Conservation (phyloP, 2,113 vertebrate genomes). For the Hystrix brachyura region DNA sequence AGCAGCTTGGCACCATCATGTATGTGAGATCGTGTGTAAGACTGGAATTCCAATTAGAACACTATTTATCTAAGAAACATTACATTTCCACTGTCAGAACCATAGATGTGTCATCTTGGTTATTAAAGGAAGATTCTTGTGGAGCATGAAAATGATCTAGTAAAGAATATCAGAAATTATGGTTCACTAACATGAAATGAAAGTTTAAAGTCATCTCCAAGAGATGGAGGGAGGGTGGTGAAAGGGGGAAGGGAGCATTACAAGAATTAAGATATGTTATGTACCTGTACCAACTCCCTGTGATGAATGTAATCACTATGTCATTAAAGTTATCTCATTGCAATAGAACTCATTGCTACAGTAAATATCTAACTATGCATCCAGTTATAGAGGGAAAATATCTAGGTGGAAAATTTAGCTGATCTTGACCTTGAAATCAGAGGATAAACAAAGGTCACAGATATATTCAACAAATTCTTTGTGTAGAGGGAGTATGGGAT, state of each 20-base stretch:
- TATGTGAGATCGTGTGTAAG: not conserved
- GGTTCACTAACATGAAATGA: not conserved
- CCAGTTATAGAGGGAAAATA: not conserved
- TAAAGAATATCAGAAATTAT: not conserved
- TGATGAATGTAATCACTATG: not conserved
- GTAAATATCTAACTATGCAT: not conserved
- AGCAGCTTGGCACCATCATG: accelerated
- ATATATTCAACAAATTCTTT: not conserved
- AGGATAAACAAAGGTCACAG: not conserved
- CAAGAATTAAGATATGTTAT: not conserved
- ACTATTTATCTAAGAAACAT: not conserved
- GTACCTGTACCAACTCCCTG: not conserved
- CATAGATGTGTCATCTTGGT: not conserved
- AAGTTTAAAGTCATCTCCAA: not conserved
- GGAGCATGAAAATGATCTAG: not conserved
- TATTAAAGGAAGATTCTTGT: not conserved
- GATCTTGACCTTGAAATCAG: conserved; percentile 20
- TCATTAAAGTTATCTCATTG: not conserved
- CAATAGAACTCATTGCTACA: not conserved
- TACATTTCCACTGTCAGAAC: not conserved
- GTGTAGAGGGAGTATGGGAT: not conserved
- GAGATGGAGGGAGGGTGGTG: not conserved
- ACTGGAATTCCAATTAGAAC: not conserved
- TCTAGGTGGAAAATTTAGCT: not conserved
- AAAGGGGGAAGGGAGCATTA: not conserved